Evolutionary conservation across 2,888 invertebrate genomes (phyloP).

Genomic region (Holacanthella duospinosa): DNA sequence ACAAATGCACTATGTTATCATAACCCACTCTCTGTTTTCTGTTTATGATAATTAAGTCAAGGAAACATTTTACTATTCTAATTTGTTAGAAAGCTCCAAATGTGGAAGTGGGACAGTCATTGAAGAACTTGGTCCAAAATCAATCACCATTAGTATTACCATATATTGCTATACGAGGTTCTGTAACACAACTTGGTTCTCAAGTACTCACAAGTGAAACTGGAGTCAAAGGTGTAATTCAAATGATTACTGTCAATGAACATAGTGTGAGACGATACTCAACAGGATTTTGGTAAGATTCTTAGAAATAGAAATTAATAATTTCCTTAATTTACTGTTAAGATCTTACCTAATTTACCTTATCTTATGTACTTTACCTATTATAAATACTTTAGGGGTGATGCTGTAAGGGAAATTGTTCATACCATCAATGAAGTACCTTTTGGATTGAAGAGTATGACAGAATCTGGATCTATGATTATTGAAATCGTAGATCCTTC

Average conservation of each 20-base stretch:
- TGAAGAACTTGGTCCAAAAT: conserved; percentile 16
- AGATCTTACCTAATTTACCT: neutral
- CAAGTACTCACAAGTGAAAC: conserved; percentile 25
- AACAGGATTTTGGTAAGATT: conserved; percentile 31
- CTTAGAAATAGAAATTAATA: neutral
- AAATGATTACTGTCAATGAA: conserved; percentile 33
- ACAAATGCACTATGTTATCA: neutral
- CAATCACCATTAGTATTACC: conserved; percentile 14
- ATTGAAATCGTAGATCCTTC: conserved; percentile 33
- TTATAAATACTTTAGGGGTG: conserved; percentile 23
- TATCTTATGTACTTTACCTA: neutral
- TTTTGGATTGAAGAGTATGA: conserved; percentile 24
- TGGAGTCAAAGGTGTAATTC: conserved; percentile 31
- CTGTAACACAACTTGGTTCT: conserved; percentile 20
- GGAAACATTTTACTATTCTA: neutral
- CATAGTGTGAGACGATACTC: conserved; percentile 31
- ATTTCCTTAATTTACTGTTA: neutral
- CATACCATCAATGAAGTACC: conserved; percentile 32
- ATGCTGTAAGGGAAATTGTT: conserved; percentile 26
- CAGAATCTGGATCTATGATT: conserved; percentile 10
- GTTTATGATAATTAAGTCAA: neutral
- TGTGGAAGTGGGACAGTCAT: conserved; percentile 24
- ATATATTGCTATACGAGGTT: conserved; percentile 26
- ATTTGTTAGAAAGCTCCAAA: conserved; percentile 29
- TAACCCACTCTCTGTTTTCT: neutral